A percentile compares a stretch with the other conserved stretches of the same genome.
Conservation (phyloP, 2,797 vertebrate genomes). For the Acipenser transmontanus region DNA sequence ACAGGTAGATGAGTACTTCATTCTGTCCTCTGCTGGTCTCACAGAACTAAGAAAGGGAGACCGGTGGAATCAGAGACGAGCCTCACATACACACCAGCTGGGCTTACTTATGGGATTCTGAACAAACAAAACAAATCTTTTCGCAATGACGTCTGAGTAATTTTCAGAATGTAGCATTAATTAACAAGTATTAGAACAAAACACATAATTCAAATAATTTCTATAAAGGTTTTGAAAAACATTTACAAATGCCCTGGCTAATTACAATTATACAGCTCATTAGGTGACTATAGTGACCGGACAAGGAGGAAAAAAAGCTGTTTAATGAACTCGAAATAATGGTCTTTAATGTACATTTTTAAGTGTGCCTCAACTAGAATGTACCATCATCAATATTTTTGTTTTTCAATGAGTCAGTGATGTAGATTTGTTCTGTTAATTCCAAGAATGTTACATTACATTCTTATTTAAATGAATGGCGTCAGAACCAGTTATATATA, state of each 20-base stretch:
- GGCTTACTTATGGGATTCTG: neutral
- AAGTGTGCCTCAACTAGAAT: neutral
- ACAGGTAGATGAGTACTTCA: neutral
- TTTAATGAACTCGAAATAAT: neutral
- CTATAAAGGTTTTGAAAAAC: neutral
- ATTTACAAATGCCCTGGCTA: neutral
- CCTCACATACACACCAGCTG: neutral
- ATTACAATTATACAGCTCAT: neutral
- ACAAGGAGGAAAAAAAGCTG: neutral
- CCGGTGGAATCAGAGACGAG: no score
- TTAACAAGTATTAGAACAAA: slow-evolving; percentile 2
- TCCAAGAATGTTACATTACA: no score
- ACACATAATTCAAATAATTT: neutral
- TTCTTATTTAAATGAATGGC: no score
- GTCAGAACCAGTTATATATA: no score
- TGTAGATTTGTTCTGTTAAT: neutral
- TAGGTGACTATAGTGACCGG: neutral
- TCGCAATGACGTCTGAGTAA: neutral
- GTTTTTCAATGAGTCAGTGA: neutral
- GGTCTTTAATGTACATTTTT: neutral
- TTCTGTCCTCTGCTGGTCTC: neutral
- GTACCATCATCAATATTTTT: neutral
- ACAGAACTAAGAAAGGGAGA: neutral
- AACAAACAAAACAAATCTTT: neutral
- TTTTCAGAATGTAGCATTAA: neutral